Evolutionary conservation across 2,888 invertebrate genomes (phyloP).

Genomic region (Unio delphinus): DNA sequence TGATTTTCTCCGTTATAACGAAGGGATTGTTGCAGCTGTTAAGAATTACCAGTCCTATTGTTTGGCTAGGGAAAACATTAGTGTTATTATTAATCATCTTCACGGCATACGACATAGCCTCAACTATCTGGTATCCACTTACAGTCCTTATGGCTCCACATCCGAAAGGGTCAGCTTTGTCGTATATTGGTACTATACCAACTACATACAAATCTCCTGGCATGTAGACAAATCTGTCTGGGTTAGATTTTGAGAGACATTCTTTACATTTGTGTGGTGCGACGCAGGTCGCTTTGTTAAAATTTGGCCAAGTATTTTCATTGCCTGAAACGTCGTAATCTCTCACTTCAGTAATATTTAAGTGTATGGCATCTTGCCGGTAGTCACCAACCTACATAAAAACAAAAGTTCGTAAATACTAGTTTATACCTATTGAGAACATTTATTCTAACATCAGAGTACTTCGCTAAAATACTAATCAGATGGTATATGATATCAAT

Average conservation of each 20-base stretch:
- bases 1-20: conserved; percentile 20
- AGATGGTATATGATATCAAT: background rate
- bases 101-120: conserved; percentile 31
- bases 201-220: conserved; percentile 35
- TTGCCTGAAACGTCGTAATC: conserved; percentile 13
- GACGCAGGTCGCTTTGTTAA: conserved; percentile 17
- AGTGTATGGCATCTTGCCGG: conserved; percentile 2
- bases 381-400: conserved; percentile 23
- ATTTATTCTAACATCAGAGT: background rate
- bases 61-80: conserved; percentile 12
- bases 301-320: conserved; percentile 14
- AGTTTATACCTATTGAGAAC: too few relatives aligned
- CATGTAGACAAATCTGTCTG: conserved; percentile 11
- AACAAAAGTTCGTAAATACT: too few relatives aligned
- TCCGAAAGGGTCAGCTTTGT: conserved; percentile 6
- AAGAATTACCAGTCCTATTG: conserved; percentile 26
- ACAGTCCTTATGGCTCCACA: conserved; percentile 23
- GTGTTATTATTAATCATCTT: conserved; percentile 10
- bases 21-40: conserved; percentile 35
- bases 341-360: conserved; percentile 10
- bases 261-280: conserved; percentile 14
- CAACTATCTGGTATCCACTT: conserved; percentile 21
- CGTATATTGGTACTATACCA: conserved; percentile 31
- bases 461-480: background rate
- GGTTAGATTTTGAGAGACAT: conserved; percentile 13